Evolutionary conservation across 2,797 vertebrate species (phyloP), one percentile per base, ranked within the genome.

Genomic region (Pipistrellus nathusii): DNA sequence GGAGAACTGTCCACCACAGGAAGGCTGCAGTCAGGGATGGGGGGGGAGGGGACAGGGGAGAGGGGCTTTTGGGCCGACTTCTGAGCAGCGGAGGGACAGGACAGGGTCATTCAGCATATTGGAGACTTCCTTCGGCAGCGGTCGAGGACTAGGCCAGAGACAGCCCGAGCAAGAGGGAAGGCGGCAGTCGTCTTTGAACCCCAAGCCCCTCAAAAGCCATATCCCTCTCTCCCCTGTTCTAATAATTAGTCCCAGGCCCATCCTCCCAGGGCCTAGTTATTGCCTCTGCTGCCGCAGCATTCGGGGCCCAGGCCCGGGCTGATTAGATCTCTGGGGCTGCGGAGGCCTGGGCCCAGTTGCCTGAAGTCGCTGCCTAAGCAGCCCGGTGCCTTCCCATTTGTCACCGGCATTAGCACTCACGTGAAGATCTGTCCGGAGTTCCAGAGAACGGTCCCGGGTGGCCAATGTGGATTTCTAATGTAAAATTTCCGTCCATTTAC

Each of bases 401-500:
- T 97, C 94, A 95, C 62, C 5, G 25, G 90, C 59, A 78, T 97
- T 95, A 97, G 81, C 27, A 46, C 97, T 98, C 93, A 75, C 95
- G 96, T 97, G 94, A 97, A 97, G 97, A 98, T 98, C 98, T 94
- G 96, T 97, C 94, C 20, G 88, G 98, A 98, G 97, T 97, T 98
- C 57, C 80, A 72, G 97, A 97, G 98, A 98, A 98, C 91, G 48
- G 96, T 98, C 90, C 94, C 97, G 78, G 98, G 97, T 48, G 97
- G 95, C 97, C 95, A 94, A 97, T 97, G 95, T 57, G 90, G 96
- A 95, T 97, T 98, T 98, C 97, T 96, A 97, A 95, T 98, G 98
- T 98, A 96, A 96, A 98, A 98, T 97, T 97, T 94, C 76, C 46
- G 18, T 98, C 95, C 97, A 98, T 98, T 98, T 98, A 98, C 97